Percentiles rank a stretch among this genome's conserved stretches.
Evolutionary conservation across 2,113 vertebrate species (phyloP).

Genomic region (Bostrychus sinensis): DNA sequence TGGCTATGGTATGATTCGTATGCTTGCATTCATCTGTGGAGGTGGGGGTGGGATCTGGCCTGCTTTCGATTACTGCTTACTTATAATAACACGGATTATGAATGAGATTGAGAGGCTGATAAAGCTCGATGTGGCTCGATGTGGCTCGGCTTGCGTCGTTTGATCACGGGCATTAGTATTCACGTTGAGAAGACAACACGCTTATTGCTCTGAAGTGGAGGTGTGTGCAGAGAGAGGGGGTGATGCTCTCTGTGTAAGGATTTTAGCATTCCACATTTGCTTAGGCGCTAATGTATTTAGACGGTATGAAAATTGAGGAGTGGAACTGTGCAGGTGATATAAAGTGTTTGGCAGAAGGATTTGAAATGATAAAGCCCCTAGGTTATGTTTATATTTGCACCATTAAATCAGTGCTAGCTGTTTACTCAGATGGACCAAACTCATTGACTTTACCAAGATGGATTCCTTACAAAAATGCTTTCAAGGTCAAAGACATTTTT

Average conservation of each 20-base stretch:
- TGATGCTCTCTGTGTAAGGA: conserved; percentile 12
- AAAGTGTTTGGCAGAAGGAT: neutral
- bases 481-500: conserved; percentile 7
- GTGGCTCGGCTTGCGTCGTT: conserved; percentile 15
- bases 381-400: conserved; percentile 8
- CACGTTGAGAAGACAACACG: neutral
- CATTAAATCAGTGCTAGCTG: fast-evolving
- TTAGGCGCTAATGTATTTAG: neutral
- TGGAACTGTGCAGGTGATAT: neutral
- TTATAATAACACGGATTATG: conserved; percentile 36
- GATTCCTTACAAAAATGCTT: conserved; percentile 1
- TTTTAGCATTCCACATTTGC: neutral
- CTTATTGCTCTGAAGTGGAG: conserved; percentile 6
- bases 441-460: neutral
- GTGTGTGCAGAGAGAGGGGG: neutral
- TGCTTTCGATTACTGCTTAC: conserved; percentile 5
- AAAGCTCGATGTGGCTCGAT: neutral
- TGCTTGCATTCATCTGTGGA: neutral
- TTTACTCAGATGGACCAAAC: conserved; percentile 17
- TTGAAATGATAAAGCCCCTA: neutral
- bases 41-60: neutral
- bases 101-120: conserved; percentile 20
- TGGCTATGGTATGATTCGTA: neutral
- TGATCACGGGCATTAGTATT: conserved; percentile 16
- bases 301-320: neutral